Evolutionary conservation across 2,888 invertebrate species (phyloP), one percentile per base, ranked within the genome.

Genomic region (Dasysyrphus albostriatus): DNA sequence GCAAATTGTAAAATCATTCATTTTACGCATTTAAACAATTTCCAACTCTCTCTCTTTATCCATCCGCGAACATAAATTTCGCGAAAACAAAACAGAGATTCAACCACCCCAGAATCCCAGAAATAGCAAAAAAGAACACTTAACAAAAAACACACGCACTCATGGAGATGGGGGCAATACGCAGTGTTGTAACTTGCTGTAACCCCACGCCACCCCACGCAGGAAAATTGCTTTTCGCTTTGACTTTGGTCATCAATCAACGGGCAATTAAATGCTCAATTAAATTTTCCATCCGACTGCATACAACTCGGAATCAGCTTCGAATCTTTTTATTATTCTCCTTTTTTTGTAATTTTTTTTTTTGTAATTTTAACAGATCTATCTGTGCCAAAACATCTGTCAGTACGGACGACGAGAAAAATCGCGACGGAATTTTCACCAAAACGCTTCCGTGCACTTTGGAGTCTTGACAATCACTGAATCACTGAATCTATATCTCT

Each of bases 231-330:
- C 82, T 84, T 61, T 82, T 85, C 82, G 81, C 82, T 69, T 72
- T 56, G 73, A 63, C 69, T 69, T 67, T 56, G 79, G 63, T 79
- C 88, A 81, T 83, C 80, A 79, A 83, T 88, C 88, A 88, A 72
- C 76, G 87, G 32, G 77, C 83, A 78, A 88, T 81, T 88, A 83
- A 83, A 80, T 80, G 79, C 88, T 67, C 83, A 89, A 89, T 89
- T 89, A 89, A 89, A 89, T 90, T 90, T 90, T 90, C 89, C 90
- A 89, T 88, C 88, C 89, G 89, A 90, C 89, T 90, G 88, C 87
- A 89, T 89, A 56, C 79, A 77, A 61, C 56, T 70, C 73, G 67
- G 29, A 80, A 65, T 56, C 16, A n/a, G 37, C 37, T 67, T 65
- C 12, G 47, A 34, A 47, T 47, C 47, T 65, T 47, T 47, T 32